Evolutionary conservation across 92 coral and sea anemone genomes (phyloP), one percentile per base, ranked within the genome.

Genomic region (Hydrozoanthus gracilis): DNA sequence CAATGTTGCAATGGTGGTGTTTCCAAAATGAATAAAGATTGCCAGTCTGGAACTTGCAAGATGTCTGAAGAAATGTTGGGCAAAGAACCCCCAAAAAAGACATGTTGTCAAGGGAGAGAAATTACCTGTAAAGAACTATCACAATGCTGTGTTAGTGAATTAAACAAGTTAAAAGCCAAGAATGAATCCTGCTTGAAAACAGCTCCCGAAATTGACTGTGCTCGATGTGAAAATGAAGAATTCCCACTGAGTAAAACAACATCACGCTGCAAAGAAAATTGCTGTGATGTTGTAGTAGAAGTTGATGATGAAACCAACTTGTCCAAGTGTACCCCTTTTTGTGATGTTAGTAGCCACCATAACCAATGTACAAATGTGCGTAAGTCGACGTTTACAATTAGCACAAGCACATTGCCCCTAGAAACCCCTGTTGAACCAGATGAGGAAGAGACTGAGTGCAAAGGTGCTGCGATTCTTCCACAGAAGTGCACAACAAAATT

Each of bases 401-500:
- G 61, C 49, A 80, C 61, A 7, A 71, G 69, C 35, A 52, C 84
- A 46, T 13, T 79, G 66, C 90, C 52, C 52, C 11, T 82, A 80
- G 71, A 73, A 60, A 55, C 49, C 55, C 80, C 45, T 3, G 10
- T 4, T 75, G 68, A 82, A 71, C 58, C 47, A 70, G 16, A 10
- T 78, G 84, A 70, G 14, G 73, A 86, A 62, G 45, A 17, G 3
- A 16, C 56, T 51, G 70, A 17, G 7, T n/a, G 6, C 44, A 62
- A 73, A 8, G 17, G 61, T 16, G 39, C 13, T 5, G 72, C 79
- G 45, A 84, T 55, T 17, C 79, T 58, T 67, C 61, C 82, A 14
- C 83, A 85, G 65, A 61, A 82, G 55, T 64, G 86, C 55, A 97
- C 98, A 66, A 97, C 99, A 8, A 97, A 97, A 83, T 92, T 97